A percentile compares a stretch with the other conserved stretches of the same genome.
These are phyloP conservation scores for Chrysotoxum bicinctum DNA, from an alignment of 2,888 invertebrate genomes.

Conservation along the genomic window DNA sequence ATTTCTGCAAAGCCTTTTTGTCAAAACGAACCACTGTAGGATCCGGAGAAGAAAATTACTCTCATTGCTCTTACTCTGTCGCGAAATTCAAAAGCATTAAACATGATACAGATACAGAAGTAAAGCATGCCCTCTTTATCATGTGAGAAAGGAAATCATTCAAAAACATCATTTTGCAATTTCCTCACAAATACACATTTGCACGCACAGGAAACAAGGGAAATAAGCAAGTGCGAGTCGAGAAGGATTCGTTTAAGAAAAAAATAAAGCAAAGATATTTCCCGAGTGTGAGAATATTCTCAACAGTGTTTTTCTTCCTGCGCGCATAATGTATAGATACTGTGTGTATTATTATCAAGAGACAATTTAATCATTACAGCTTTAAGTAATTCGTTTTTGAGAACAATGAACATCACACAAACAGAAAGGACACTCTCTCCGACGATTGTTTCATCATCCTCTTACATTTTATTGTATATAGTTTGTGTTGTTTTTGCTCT, in stretches of 20 bases:
- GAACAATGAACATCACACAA: constrained; percentile 47
- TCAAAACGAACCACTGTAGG: not conserved
- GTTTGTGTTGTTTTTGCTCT: constrained; percentile 34
- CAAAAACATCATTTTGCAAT: constrained; percentile 51
- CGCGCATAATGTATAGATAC: too few relatives aligned
- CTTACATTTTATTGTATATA: constrained; percentile 43
- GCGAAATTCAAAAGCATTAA: constrained; percentile 45
- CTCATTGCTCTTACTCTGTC: constrained; percentile 2
- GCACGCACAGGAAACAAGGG: not conserved
- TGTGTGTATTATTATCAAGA: constrained; percentile 55
- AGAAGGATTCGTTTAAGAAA: not conserved
- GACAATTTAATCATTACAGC: constrained; percentile 70
- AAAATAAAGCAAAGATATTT: not conserved
- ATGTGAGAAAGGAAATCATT: constrained; percentile 44
- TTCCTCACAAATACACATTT: not conserved
- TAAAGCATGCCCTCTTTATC: constrained; percentile 8
- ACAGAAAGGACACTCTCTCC: constrained; percentile 13
- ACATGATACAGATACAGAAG: constrained; percentile 33
- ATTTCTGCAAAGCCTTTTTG: not conserved
- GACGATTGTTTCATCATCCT: constrained; percentile 53
- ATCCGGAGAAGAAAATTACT: not conserved
- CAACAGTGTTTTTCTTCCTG: not conserved
- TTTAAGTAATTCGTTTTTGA: constrained; percentile 66
- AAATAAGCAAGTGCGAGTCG: constrained; percentile 5
- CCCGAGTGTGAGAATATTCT: not conserved